Evolutionary conservation across 1,140 invertebrate species (phyloP), one percentile per base, ranked within the genome.

Genomic region (Magallana angulata): DNA sequence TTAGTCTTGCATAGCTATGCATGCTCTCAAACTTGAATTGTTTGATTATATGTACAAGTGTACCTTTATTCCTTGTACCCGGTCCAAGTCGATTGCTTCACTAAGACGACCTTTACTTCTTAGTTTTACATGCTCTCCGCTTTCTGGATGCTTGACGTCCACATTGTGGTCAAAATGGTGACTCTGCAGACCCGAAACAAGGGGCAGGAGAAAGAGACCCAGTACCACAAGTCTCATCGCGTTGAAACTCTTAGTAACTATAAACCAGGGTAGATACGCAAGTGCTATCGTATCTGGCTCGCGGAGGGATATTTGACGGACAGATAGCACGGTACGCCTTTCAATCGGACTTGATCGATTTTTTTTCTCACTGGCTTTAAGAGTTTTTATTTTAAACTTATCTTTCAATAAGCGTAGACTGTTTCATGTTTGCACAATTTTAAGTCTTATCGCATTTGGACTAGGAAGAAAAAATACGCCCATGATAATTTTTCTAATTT

Each of bases 121-220:
- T 7, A 86, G 85, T 57, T 81, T 80, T 0, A 86, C 71, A 9
- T 59, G 71, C 12, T 86, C 85, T 0, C 85, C 85, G 36, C 85
- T 86, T 8, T 86, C 85, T 48, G 85, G 85, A 81, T 86, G 85
- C 18, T 81, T 76, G 36, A 81, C 76, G 48, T 86, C 85, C 14
- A 86, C 59, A 60, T 86, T 71, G 56, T 86, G 85, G 16, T 59
- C 30, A 60, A 86, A 86, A 36, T 76, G 68, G 68, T 76, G 68
- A 12, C 68, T 76, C 68, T 76, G 68, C 9, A 76, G 68, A 18
- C 68, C 68, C 68, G 9, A 11, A 30, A 30, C 36, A 2, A 76
- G 68, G 24, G 68, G 68, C 68, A 76, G 24, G 11, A 76, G 24
- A 76, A 3, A 18, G 12, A 76, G 18, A 12, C 68, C 68, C 24